Base-by-base conservation (phyloP, 2,113 vertebrate genomes). In the Chloebia gouldiae region DNA sequence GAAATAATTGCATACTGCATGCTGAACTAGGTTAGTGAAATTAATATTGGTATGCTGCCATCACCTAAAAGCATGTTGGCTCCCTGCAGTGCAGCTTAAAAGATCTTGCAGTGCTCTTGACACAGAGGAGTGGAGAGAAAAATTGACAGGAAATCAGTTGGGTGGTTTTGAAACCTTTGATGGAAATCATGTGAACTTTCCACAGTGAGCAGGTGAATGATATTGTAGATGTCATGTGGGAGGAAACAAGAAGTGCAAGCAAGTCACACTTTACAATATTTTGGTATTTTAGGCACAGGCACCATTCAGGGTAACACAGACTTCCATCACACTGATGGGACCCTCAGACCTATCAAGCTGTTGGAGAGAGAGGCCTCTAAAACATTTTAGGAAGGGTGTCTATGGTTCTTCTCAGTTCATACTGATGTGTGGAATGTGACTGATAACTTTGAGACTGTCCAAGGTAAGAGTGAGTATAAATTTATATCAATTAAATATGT, bases 1-100 rank as follows among this genome's bases (percentile, higher is more conserved):
- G 45, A 92, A 92, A 84, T 81, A 92, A 88, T 88, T 93, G 81
- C 71, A 75, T 88, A 90, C 47, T 90, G 72, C 81, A 88, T 76
- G 60, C 56, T 81, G 44, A 86, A 86, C 71, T 90, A 96, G 92
- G 80, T 95, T 97, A 95, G 57, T 72, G 88, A 91, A 96, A 96
- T 96, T 97, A 96, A 92, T 57, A 40, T 57, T 91, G 86, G 92
- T 97, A 91, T 76, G 42, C 86, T 93, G 54, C 88, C 63, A 88
- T 37, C 40, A 91, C 47, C 40, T 77, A 89, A 93, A 95, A 95
- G 79, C 19, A 11, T 60, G 39, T 42, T 83, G 50, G 50, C 71
- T 95, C 75, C 78, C 78, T 96, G 81, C 65, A 65, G 53, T 66
- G 86, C 77, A 84, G 47, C 87, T 92, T 94, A 60, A 49, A 88